Evolutionary conservation across 2,113 vertebrate genomes (phyloP).

Genomic region (Erpornis zantholeuca): DNA sequence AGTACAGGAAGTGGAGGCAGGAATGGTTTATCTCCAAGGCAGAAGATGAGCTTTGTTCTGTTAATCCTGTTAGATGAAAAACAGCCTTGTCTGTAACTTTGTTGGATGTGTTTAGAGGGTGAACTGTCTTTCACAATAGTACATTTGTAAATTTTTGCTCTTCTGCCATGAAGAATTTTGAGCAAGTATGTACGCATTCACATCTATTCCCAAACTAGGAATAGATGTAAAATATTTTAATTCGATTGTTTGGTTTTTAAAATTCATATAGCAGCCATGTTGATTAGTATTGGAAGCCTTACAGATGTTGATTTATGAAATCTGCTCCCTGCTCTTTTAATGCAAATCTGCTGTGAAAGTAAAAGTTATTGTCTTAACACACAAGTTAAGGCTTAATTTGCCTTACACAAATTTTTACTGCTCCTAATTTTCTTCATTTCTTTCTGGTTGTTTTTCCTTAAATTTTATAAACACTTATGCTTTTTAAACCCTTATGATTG

Average conservation of each 20-base stretch:
- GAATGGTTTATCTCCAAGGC: background rate
- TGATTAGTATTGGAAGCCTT: background rate
- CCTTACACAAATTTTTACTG: background rate
- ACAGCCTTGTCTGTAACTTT: background rate
- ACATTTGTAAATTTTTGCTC: background rate
- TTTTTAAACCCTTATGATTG: background rate
- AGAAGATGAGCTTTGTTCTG: background rate
- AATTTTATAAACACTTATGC: background rate
- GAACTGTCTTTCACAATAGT: background rate
- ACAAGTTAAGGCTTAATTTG: background rate
- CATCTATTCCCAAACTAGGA: background rate
- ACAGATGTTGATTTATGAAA: background rate
- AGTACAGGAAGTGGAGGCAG: background rate
- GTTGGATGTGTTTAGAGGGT: background rate
- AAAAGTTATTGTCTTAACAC: background rate
- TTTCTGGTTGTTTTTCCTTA: background rate
- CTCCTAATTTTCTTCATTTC: background rate
- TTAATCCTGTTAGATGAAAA: background rate
- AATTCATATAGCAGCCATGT: background rate
- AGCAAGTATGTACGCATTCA: background rate
- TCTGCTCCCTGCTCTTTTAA: background rate
- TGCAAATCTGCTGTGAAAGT: background rate
- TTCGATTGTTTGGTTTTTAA: background rate
- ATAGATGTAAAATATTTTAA: background rate
- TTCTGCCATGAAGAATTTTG: background rate